phyloP scores from a whole-genome alignment of 1,140 invertebrate species.

The Lepidotrigona ventralis region DNA sequence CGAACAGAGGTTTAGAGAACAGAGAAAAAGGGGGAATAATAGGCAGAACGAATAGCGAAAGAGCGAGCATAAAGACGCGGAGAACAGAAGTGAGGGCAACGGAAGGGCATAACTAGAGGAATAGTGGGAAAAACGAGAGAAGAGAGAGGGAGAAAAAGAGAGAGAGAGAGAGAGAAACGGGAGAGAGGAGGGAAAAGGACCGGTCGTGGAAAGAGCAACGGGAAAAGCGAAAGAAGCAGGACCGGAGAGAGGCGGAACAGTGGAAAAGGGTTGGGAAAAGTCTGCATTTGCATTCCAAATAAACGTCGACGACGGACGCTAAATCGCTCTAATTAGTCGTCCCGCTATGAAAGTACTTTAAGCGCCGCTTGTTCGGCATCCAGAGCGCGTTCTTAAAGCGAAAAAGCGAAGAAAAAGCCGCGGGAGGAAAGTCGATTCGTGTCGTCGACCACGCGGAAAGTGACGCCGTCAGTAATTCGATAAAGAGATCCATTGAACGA shows the following conservation, averaged over 20 bases:
- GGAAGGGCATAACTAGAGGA: neutral
- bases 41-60: slow-evolving; percentile 12
- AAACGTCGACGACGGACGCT: slow-evolving; percentile 59
- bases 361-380: slow-evolving; percentile 60
- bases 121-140: neutral
- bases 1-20: neutral
- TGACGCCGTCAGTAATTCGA: neutral
- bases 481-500: neutral
- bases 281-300: slow-evolving; percentile 67
- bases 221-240: neutral
- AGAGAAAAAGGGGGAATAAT: neutral
- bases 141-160: neutral
- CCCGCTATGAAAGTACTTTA: slow-evolving; percentile 65
- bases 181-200: neutral
- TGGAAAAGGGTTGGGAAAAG: slow-evolving; percentile 18
- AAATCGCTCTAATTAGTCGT: slow-evolving; percentile 68
- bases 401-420: slow-evolving; percentile 56
- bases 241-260: slow-evolving; percentile 2
- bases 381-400: slow-evolving; percentile 53
- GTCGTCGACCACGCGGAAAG: neutral
- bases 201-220: slow-evolving; percentile 15
- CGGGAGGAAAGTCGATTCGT: slow-evolving; percentile 36
- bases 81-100: neutral
- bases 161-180: too few relatives aligned
- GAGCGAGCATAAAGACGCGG: neutral